Evolutionary conservation across 2,113 vertebrate species (phyloP).

Genomic region (Microtus oregoni): DNA sequence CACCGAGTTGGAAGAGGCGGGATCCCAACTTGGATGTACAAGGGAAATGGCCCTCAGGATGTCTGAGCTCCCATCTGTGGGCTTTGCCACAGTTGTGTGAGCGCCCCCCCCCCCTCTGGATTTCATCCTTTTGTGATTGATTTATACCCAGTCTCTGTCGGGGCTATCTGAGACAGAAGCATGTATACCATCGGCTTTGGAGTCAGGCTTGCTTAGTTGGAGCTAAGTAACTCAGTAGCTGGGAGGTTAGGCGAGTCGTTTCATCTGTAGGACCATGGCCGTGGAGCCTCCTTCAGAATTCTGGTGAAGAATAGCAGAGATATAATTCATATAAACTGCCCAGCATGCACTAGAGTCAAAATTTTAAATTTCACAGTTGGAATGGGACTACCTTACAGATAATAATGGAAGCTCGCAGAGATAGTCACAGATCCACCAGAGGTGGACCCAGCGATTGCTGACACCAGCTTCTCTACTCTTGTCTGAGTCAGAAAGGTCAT

Average conservation of each 20-base stretch:
- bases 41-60: no score
- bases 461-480: background rate
- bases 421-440: background rate
- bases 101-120: background rate
- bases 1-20: background rate
- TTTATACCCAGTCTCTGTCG: background rate
- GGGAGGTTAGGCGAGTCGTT: background rate
- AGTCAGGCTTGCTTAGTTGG: background rate
- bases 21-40: background rate
- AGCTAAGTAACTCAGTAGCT: background rate
- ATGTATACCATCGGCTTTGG: background rate
- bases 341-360: background rate
- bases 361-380: background rate
- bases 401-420: background rate
- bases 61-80: background rate
- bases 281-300: background rate
- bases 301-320: background rate
- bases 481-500: conserved; percentile 1
- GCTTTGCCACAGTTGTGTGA: background rate
- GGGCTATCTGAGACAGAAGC: background rate
- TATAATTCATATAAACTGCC: background rate
- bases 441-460: background rate
- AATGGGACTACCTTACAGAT: background rate
- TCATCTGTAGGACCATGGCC: background rate
- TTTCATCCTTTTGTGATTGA: background rate